A percentile compares a stretch with the other conserved stretches of the same genome.
phyloP scores from a whole-genome alignment of 2,888 invertebrate species.

The Drymonia ruficornis region DNA sequence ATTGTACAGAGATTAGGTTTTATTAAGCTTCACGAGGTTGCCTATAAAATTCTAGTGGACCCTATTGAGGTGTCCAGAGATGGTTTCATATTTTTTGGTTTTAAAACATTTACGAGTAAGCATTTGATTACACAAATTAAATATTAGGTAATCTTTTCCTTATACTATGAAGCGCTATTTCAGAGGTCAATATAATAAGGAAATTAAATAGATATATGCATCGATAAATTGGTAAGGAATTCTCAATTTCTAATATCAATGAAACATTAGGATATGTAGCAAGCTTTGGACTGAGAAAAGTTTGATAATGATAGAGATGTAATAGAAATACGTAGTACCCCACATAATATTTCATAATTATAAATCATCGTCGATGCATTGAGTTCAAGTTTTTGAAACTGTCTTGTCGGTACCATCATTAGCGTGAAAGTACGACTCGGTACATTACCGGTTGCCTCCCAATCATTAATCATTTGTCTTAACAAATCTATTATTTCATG shows the following conservation, averaged over 20 bases:
- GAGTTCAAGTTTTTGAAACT: conserved; percentile 35
- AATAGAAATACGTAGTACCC: conserved; percentile 11
- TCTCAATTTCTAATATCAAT: no score
- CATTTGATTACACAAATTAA: neutral
- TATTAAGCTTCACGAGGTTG: conserved; percentile 21
- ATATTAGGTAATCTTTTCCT: no score
- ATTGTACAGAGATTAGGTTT: conserved; percentile 33
- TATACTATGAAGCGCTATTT: no score
- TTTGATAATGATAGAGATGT: neutral
- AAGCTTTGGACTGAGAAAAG: neutral
- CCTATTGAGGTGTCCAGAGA: neutral
- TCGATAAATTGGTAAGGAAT: no score
- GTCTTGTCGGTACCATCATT: conserved; percentile 42
- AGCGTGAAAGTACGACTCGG: conserved; percentile 37
- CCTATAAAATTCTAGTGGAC: conserved; percentile 13
- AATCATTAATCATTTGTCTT: conserved; percentile 35
- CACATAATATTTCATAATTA: conserved; percentile 20
- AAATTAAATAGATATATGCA: no score
- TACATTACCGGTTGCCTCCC: conserved; percentile 31
- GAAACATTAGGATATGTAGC: no score
- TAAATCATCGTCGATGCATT: conserved; percentile 34
- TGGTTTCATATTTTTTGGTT: neutral
- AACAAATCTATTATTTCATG: conserved; percentile 38
- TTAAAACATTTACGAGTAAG: neutral
- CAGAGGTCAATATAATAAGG: no score